A percentile compares a stretch with the other conserved stretches of the same genome.
These are phyloP conservation scores for Heliothis subflexa DNA, from an alignment of 1,140 invertebrate genomes.

Conservation along the genomic window DNA sequence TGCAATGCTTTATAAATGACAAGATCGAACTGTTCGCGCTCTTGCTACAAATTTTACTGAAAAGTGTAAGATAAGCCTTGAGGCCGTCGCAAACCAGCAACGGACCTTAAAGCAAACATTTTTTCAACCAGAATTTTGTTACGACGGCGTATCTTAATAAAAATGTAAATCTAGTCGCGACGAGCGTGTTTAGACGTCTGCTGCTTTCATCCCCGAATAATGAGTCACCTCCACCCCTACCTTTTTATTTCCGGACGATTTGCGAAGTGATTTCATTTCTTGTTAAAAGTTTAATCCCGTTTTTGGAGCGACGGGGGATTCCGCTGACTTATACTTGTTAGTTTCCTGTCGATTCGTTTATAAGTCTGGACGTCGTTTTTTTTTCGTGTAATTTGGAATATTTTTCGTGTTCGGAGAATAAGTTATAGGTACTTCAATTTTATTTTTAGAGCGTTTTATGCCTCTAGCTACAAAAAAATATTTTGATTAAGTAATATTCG, in stretches of 20 bases:
- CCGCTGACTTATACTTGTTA: conserved; percentile 29
- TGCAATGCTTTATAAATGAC: too few relatives aligned
- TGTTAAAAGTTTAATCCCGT: conserved; percentile 36
- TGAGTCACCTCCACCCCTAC: conserved; percentile 25
- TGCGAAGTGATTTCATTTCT: conserved; percentile 48
- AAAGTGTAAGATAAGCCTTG: too few relatives aligned
- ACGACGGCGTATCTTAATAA: conserved; percentile 27
- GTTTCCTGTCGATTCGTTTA: conserved; percentile 26
- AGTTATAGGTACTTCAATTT: neutral
- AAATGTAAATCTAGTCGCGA: conserved; percentile 39
- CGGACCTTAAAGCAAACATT: conserved; percentile 9
- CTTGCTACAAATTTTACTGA: too few relatives aligned
- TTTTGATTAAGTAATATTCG: too few relatives aligned
- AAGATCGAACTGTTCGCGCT: too few relatives aligned
- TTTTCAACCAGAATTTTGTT: conserved; percentile 28
- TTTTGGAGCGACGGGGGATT: neutral
- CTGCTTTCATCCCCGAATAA: conserved; percentile 44
- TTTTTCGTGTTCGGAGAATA: neutral
- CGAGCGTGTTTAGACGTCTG: conserved; percentile 16
- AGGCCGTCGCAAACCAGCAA: too few relatives aligned
- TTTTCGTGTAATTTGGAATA: neutral
- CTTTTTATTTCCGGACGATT: conserved; percentile 47
- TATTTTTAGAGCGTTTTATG: neutral
- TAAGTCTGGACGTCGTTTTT: neutral
- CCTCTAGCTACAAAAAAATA: neutral